A percentile compares a stretch with the other conserved stretches of the same genome.
Evolutionary conservation across 2,797 vertebrate genomes (phyloP).

Genomic region (Ctenopoma kingsleyae): DNA sequence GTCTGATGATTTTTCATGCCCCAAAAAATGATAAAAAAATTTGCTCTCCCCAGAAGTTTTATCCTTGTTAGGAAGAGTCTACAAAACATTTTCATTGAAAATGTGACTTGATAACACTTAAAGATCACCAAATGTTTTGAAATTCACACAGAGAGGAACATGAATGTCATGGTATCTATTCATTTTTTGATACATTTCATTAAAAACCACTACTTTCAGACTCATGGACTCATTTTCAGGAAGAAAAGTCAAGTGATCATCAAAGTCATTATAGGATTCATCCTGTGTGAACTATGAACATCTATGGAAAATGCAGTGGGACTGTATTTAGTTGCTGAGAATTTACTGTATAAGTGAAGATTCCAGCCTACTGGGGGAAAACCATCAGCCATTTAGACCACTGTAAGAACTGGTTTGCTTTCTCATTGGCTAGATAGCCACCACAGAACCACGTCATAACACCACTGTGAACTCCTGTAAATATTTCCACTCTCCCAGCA

Average conservation of each 20-base stretch:
- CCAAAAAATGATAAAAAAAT: constrained; percentile 20
- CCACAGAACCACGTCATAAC: too few relatives aligned
- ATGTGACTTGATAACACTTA: not conserved
- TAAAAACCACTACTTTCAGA: not conserved
- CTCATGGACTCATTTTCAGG: too few relatives aligned
- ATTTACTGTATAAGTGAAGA: not conserved
- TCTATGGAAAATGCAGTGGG: not conserved
- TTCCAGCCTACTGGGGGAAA: not conserved
- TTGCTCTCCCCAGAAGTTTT: constrained; percentile 11
- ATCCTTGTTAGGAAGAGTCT: constrained; percentile 19
- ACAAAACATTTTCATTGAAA: not conserved
- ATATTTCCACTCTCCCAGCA: too few relatives aligned
- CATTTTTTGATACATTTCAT: too few relatives aligned
- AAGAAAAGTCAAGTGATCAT: not conserved
- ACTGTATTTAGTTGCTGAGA: not conserved
- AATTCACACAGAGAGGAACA: not conserved
- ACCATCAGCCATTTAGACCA: too few relatives aligned
- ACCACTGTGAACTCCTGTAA: too few relatives aligned
- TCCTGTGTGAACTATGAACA: not conserved
- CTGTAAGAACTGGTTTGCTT: too few relatives aligned
- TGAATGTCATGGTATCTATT: too few relatives aligned
- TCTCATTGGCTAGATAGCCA: too few relatives aligned
- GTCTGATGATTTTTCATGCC: constrained; percentile 43
- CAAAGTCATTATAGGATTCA: not conserved
- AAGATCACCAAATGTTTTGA: too few relatives aligned